Percentiles rank a stretch among this genome's conserved stretches.
These are phyloP conservation scores for Rhagoletis pomonella DNA, from an alignment of 1,140 invertebrate genomes.

Conservation along the genomic window DNA sequence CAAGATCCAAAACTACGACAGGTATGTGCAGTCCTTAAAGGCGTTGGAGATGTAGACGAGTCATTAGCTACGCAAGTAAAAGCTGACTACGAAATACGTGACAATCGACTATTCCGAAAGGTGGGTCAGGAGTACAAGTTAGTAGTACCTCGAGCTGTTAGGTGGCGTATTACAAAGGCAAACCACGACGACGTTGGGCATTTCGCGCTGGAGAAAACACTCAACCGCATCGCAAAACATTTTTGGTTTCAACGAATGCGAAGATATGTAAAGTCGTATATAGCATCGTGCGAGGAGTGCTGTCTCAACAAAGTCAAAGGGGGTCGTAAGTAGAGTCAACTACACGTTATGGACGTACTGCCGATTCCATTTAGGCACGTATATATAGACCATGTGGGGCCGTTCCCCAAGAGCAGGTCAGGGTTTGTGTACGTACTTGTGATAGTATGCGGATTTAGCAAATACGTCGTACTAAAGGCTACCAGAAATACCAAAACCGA, in stretches of 20 bases:
- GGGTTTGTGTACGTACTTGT: not conserved
- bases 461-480: too few species aligned
- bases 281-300: constrained; percentile 18
- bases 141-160: not conserved
- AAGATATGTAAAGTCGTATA: constrained; percentile 17
- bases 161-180: not conserved
- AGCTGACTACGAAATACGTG: too few species aligned
- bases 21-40: too few species aligned
- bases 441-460: too few species aligned
- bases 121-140: not conserved
- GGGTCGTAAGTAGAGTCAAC: not conserved
- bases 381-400: constrained; percentile 31
- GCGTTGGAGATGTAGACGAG: too few species aligned
- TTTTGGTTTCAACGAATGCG: constrained; percentile 48
- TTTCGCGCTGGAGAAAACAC: constrained; percentile 26
- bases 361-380: not conserved
- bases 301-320: not conserved
- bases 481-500: too few species aligned
- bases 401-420: not conserved
- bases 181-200: constrained; percentile 10
- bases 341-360: not conserved
- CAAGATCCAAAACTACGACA: not conserved
- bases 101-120: not conserved
- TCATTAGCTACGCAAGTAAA: too few species aligned
- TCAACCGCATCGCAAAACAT: not conserved